A percentile compares a stretch with the other conserved stretches of the same genome.
phyloP scores from a whole-genome alignment of 2,113 vertebrate species.

The Pachyramphus minor region DNA sequence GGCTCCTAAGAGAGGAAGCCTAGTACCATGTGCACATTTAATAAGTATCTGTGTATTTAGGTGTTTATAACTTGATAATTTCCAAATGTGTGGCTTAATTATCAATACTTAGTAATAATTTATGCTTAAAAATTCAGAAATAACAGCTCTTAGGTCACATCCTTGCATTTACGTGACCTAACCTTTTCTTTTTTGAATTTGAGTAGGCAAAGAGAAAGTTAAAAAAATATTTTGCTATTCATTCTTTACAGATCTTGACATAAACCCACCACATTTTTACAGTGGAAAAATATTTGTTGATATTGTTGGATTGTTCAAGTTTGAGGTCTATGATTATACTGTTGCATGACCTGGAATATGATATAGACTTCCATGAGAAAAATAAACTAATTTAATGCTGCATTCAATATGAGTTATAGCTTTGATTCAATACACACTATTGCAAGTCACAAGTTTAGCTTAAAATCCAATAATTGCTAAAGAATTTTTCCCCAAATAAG shows the following conservation, averaged over 20 bases:
- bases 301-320: background rate
- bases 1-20: background rate
- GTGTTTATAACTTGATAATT: background rate
- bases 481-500: conserved; percentile 21
- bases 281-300: background rate
- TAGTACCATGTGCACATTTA: background rate
- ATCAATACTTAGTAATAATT: background rate
- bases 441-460: conserved; percentile 19
- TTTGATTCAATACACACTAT: background rate
- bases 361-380: too few species aligned
- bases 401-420: background rate
- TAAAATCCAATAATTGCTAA: background rate
- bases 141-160: background rate
- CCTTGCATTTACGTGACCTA: background rate
- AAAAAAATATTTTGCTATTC: background rate
- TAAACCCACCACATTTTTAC: background rate
- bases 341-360: too few species aligned
- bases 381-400: background rate
- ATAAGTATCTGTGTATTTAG: background rate
- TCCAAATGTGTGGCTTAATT: background rate
- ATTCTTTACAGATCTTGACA: background rate
- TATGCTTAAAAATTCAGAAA: background rate
- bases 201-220: background rate
- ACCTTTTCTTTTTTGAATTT: background rate
- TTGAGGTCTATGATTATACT: background rate